A percentile compares a stretch with the other conserved stretches of the same genome.
These are phyloP conservation scores for Ginglymostoma cirratum DNA, from an alignment of 2,113 vertebrate species.

Conservation along the genomic window DNA sequence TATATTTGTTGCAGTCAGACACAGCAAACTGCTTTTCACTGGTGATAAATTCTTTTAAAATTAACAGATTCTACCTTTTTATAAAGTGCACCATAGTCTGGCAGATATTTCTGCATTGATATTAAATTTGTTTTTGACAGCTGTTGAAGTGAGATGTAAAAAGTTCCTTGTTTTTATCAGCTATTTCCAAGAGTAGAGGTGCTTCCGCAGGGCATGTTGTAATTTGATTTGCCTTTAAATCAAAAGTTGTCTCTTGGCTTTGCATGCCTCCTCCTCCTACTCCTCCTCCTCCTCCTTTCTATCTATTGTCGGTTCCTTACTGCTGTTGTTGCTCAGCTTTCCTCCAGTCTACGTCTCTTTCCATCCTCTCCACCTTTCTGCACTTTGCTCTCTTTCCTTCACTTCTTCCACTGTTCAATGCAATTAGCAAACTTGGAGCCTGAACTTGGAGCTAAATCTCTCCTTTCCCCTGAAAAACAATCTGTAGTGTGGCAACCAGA, in stretches of 20 bases:
- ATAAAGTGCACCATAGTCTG: background rate
- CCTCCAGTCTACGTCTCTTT: background rate
- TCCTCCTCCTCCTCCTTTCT: slow-evolving; percentile 9
- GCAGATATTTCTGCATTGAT: background rate
- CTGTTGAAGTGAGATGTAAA: background rate
- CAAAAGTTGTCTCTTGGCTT: slow-evolving; percentile 12
- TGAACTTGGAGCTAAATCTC: background rate
- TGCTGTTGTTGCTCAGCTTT: slow-evolving; percentile 12
- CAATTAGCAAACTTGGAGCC: slow-evolving; percentile 18
- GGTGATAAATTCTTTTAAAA: slow-evolving; percentile 7
- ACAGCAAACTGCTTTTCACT: background rate
- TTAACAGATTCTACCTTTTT: background rate
- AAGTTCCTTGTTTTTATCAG: background rate
- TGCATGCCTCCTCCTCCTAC: slow-evolving; percentile 1
- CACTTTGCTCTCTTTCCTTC: slow-evolving; percentile 13
- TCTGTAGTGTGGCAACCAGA: slow-evolving; percentile 43
- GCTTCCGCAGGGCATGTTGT: background rate
- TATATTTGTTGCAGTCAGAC: background rate
- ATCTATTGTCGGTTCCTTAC: background rate
- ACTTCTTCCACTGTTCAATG: background rate
- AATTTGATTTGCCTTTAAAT: background rate
- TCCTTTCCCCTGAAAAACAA: slow-evolving; percentile 1
- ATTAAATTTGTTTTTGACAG: background rate
- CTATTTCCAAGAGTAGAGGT: background rate
- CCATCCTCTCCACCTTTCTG: slow-evolving; percentile 8